Conservation (phyloP, 2,888 invertebrate species). For the Teleogryllus oceanicus region DNA sequence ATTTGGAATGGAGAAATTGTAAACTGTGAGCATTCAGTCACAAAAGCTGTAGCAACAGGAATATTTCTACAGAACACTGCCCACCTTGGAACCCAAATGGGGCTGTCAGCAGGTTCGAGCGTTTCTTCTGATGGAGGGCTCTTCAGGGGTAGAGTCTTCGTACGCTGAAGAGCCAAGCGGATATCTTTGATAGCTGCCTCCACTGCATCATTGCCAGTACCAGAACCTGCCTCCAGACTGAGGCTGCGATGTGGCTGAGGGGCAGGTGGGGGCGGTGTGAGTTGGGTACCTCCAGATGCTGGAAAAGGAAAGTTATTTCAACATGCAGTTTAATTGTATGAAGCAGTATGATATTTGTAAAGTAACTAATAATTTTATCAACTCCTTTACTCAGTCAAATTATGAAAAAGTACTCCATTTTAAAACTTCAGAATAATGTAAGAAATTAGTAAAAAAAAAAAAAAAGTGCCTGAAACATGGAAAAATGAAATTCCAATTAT, state of each 20-base stretch:
- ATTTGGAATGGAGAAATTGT: constrained; percentile 18
- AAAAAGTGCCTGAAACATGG: too few species aligned
- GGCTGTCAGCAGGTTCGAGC: constrained; percentile 56
- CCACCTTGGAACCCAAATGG: constrained; percentile 69
- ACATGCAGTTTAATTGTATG: too few species aligned
- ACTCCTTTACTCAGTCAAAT: too few species aligned
- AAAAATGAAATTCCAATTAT: too few species aligned
- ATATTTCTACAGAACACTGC: neutral
- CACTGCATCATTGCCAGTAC: constrained; percentile 47
- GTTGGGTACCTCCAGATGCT: constrained; percentile 44
- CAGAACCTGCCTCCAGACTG: constrained; percentile 45
- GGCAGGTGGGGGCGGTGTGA: constrained; percentile 71
- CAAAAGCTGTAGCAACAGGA: neutral
- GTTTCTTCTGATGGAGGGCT: constrained; percentile 46
- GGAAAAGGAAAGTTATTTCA: too few species aligned
- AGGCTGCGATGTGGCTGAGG: constrained; percentile 65
- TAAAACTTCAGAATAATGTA: too few species aligned
- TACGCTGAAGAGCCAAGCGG: constrained; percentile 71
- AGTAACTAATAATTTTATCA: too few species aligned
- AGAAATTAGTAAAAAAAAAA: too few species aligned
- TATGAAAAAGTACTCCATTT: too few species aligned
- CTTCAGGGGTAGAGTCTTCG: constrained; percentile 61
- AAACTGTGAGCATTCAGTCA: too few species aligned
- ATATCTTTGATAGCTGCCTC: constrained; percentile 79
- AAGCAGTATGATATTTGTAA: too few species aligned